phyloP scores from a whole-genome alignment of 2,888 invertebrate genomes.

The Apotomis turbidana region DNA sequence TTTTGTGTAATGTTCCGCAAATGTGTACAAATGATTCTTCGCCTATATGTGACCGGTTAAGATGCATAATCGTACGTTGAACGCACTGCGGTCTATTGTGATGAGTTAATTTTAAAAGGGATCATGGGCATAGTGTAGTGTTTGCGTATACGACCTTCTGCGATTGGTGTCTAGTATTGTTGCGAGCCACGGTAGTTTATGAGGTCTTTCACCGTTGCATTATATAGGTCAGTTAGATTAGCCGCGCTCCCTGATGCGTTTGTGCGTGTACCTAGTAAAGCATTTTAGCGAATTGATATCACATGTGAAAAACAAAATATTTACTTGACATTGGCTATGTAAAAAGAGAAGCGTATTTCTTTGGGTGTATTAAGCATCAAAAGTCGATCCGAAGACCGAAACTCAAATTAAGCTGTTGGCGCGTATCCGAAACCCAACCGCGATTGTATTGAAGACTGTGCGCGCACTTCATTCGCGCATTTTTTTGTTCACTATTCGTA shows the following conservation, averaged over 20 bases:
- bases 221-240: slow-evolving; percentile 83
- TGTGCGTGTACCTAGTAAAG: background rate
- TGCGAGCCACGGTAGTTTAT: slow-evolving; percentile 78
- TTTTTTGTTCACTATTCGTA: no score
- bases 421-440: no score
- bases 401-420: no score
- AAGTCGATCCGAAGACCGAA: no score
- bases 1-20: slow-evolving; percentile 73
- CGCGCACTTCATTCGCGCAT: no score
- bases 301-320: no score
- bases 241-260: slow-evolving; percentile 65
- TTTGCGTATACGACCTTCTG: slow-evolving; percentile 9
- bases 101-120: slow-evolving; percentile 15
- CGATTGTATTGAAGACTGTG: no score
- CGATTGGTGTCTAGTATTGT: slow-evolving; percentile 48
- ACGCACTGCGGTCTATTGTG: slow-evolving; percentile 56
- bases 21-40: slow-evolving; percentile 56
- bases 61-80: slow-evolving; percentile 60
- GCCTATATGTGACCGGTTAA: slow-evolving; percentile 59
- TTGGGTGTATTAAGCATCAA: no score
- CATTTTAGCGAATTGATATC: background rate
- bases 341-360: no score
- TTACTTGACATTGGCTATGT: no score
- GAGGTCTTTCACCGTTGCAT: slow-evolving; percentile 81
- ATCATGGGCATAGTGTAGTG: background rate